Percentiles rank a stretch among this genome's conserved stretches.
phyloP scores from a whole-genome alignment of 2,113 vertebrate species.

The Nannobrachium achirus region DNA sequence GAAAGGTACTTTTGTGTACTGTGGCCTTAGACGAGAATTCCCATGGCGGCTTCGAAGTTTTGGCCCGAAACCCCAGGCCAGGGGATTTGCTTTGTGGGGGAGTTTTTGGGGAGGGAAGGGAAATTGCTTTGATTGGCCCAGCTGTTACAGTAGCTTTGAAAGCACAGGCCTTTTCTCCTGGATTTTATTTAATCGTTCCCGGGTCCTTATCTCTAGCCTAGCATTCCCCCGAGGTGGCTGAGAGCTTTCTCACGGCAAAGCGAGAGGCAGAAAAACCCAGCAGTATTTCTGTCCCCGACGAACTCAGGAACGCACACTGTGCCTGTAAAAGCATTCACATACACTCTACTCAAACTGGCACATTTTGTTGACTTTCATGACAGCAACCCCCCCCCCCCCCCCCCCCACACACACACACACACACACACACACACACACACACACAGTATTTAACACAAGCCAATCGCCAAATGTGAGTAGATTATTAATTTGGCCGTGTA shows the following conservation, averaged over 20 bases:
- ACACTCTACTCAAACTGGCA: background rate
- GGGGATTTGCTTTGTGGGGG: constrained; percentile 72
- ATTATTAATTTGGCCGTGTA: too few relatives aligned
- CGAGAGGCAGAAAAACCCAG: constrained; percentile 34
- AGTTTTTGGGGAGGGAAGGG: constrained; percentile 68
- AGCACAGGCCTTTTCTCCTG: constrained; percentile 70
- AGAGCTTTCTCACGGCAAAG: constrained; percentile 78
- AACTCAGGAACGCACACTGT: background rate
- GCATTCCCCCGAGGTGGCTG: constrained; percentile 64
- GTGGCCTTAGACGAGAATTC: constrained; percentile 69
- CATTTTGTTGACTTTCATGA: too few relatives aligned
- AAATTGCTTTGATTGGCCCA: constrained; percentile 82
- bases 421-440: constrained; percentile 17
- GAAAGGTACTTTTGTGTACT: constrained; percentile 79
- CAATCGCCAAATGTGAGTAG: too few relatives aligned
- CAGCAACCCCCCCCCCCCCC: background rate
- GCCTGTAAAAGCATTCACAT: background rate
- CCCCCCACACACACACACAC: background rate
- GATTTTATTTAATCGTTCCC: constrained; percentile 80
- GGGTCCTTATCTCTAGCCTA: constrained; percentile 73
- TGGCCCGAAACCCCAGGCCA: constrained; percentile 67
- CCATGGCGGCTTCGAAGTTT: constrained; percentile 65
- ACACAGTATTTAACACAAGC: background rate
- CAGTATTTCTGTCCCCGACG: constrained; percentile 20
- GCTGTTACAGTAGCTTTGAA: constrained; percentile 79